Conservation (phyloP, 2,113 vertebrate species). For the Psittacara wagleri region DNA sequence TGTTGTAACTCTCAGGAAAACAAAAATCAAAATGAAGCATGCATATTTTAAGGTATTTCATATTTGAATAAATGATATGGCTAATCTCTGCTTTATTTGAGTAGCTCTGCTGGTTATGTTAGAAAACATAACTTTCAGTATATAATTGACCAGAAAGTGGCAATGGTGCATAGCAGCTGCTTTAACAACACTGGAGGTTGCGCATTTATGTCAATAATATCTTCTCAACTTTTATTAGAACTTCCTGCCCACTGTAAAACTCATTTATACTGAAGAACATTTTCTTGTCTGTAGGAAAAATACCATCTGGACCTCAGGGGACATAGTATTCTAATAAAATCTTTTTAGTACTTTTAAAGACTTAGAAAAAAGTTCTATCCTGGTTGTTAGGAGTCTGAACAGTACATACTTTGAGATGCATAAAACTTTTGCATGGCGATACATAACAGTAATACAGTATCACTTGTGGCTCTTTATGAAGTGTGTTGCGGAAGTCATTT, state of each 20-base stretch:
- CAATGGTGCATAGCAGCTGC: neutral
- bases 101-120: neutral
- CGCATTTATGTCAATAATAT: neutral
- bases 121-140: neutral
- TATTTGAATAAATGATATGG: neutral
- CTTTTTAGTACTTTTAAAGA: neutral
- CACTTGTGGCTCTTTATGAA: neutral
- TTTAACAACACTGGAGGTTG: neutral
- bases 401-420: neutral
- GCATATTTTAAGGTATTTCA: neutral
- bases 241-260: neutral
- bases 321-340: neutral
- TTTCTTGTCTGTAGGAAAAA: neutral
- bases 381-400: neutral
- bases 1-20: neutral
- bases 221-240: neutral
- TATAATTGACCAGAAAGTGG: neutral
- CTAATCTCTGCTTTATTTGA: neutral
- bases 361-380: neutral
- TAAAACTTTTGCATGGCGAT: neutral
- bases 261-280: neutral
- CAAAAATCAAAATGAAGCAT: neutral
- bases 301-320: neutral
- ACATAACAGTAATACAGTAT: neutral
- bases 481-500: neutral